A percentile compares a stretch with the other conserved stretches of the same genome.
phyloP scores from a whole-genome alignment of 2,888 invertebrate genomes.

The Nemoura dubitans region DNA sequence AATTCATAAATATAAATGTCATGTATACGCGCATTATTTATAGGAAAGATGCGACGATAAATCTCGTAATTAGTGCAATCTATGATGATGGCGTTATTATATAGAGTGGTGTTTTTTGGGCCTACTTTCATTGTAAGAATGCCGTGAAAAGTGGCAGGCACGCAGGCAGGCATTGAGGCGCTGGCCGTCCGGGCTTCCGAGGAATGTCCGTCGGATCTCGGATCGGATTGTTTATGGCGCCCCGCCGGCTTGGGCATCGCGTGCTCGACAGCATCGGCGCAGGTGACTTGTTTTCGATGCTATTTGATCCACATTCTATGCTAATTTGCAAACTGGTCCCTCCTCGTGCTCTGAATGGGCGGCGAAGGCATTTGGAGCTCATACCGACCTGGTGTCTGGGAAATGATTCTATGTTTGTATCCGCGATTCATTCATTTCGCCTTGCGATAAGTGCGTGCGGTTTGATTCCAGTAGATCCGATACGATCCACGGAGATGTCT shows the following conservation, averaged over 20 bases:
- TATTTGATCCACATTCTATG: not conserved
- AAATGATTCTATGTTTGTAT: not conserved
- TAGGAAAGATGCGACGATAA: not conserved
- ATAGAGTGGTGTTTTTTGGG: not conserved
- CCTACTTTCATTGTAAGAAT: slow-evolving; percentile 1
- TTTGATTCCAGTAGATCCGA: not conserved
- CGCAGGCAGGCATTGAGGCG: no score
- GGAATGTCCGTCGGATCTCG: not conserved
- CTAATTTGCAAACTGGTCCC: not conserved
- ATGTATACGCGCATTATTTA: not conserved
- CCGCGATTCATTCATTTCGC: not conserved
- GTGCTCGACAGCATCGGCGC: not conserved
- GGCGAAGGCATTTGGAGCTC: not conserved
- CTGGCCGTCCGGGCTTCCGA: not conserved
- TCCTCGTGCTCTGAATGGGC: not conserved
- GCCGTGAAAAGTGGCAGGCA: not conserved
- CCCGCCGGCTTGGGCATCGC: not conserved
- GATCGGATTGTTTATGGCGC: not conserved
- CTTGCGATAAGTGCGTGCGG: not conserved
- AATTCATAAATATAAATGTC: not conserved
- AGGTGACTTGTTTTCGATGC: not conserved
- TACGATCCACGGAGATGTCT: no score
- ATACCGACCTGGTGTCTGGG: not conserved
- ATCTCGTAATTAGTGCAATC: not conserved
- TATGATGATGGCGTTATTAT: not conserved